Conservation (phyloP, 2,888 invertebrate genomes). For the Tinea trinotella region DNA sequence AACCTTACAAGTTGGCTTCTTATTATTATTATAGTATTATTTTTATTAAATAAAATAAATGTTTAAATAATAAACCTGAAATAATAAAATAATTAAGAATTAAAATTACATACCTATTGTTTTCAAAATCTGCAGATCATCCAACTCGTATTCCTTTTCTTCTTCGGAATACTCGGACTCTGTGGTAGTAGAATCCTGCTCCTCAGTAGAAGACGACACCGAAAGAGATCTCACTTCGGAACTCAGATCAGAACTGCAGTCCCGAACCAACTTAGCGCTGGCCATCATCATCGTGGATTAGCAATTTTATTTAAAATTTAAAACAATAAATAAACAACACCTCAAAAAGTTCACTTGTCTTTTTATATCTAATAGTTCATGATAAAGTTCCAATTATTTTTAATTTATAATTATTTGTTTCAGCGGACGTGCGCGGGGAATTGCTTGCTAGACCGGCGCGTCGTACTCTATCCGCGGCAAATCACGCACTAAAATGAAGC, state of each 20-base stretch:
- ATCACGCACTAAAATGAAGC: neutral
- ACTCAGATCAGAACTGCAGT: slow-evolving; percentile 66
- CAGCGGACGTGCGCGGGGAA: neutral
- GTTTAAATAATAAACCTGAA: too few species aligned
- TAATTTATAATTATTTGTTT: neutral
- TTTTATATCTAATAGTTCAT: neutral
- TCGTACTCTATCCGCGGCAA: neutral
- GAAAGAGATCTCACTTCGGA: slow-evolving; percentile 64
- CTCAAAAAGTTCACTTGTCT: neutral
- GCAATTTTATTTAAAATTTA: neutral
- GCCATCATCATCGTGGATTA: slow-evolving; percentile 60
- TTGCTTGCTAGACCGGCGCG: neutral
- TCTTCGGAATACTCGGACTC: slow-evolving; percentile 72
- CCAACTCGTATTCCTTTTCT: slow-evolving; percentile 78
- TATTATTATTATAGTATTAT: too few species aligned
- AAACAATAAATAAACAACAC: neutral
- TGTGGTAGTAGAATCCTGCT: slow-evolving; percentile 68
- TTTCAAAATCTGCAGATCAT: slow-evolving; percentile 88
- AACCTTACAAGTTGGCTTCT: too few species aligned
- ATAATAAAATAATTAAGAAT: neutral
- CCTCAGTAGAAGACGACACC: slow-evolving; percentile 68
- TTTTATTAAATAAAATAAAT: too few species aligned
- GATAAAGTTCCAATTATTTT: neutral
- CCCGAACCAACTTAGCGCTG: slow-evolving; percentile 67
- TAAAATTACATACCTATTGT: slow-evolving; percentile 81